Conservation (phyloP, 2,888 invertebrate genomes). For the Lagria hirta region DNA sequence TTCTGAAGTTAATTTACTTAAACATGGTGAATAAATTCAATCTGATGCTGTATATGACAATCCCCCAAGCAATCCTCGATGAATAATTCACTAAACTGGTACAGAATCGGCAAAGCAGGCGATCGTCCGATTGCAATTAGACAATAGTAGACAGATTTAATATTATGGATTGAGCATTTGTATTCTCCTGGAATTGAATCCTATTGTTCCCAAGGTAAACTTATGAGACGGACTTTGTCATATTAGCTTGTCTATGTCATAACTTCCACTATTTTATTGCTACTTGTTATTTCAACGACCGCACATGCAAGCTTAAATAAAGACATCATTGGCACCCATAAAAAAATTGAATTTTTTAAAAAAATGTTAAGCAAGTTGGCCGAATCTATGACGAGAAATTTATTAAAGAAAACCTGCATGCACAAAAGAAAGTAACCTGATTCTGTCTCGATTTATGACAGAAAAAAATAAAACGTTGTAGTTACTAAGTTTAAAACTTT, state of each 20-base stretch:
- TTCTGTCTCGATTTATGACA: too few species aligned
- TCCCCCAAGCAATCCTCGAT: constrained; percentile 25
- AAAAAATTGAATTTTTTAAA: too few species aligned
- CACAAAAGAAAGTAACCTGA: too few species aligned
- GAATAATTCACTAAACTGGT: constrained; percentile 27
- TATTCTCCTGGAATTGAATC: constrained; percentile 49
- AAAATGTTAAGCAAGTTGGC: too few species aligned
- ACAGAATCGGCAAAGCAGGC: constrained; percentile 25
- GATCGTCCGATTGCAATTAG: constrained; percentile 50
- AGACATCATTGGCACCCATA: too few species aligned
- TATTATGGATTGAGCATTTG: constrained; percentile 51
- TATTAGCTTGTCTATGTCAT: constrained; percentile 48
- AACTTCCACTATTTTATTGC: constrained; percentile 25
- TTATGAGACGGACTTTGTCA: constrained; percentile 49
- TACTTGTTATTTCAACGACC: constrained; percentile 3
- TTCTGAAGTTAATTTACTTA: too few species aligned
- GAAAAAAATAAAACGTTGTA: too few species aligned
- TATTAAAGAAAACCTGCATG: too few species aligned
- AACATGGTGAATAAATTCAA: constrained; percentile 14
- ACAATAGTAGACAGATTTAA: constrained; percentile 52
- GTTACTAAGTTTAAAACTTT: too few species aligned
- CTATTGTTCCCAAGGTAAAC: constrained; percentile 50
- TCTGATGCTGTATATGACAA: constrained; percentile 18
- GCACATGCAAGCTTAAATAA: too few species aligned
- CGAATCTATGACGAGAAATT: too few species aligned